These are phyloP conservation scores for Drosophila prostipennis DNA, from an alignment of 2,888 invertebrate species.

Conservation along the genomic window DNA sequence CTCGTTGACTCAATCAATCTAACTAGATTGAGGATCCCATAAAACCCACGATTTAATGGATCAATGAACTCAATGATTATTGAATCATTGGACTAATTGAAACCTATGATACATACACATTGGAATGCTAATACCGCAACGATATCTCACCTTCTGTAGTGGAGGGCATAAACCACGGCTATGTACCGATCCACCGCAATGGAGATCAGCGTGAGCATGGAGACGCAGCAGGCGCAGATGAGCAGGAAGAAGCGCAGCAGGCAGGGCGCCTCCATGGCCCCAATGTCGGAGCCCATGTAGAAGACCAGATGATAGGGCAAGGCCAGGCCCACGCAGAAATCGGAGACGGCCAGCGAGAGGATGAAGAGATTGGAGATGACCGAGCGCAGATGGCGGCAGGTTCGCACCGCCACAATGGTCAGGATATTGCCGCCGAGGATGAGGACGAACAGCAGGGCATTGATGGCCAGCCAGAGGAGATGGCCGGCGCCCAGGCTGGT, in stretches of 20 bases:
- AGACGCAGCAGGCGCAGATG: slow-evolving; percentile 91
- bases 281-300: slow-evolving; percentile 87
- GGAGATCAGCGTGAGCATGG: slow-evolving; percentile 91
- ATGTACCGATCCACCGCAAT: slow-evolving; percentile 92
- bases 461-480: slow-evolving; percentile 87
- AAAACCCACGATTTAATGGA: no score
- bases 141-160: slow-evolving; percentile 86
- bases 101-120: no score
- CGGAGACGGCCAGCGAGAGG: slow-evolving; percentile 91
- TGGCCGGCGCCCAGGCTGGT: slow-evolving; percentile 51
- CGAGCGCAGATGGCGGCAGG: slow-evolving; percentile 88
- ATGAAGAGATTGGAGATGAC: slow-evolving; percentile 92
- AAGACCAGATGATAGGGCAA: slow-evolving; percentile 92
- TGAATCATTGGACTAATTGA: no score
- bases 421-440: slow-evolving; percentile 90
- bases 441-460: slow-evolving; percentile 87
- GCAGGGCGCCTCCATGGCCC: slow-evolving; percentile 87
- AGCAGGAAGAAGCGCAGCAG: slow-evolving; percentile 90
- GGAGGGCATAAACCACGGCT: slow-evolving; percentile 91
- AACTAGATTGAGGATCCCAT: no score
- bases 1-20: no score
- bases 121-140: no score
- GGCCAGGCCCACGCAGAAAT: slow-evolving; percentile 90
- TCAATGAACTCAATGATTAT: no score
- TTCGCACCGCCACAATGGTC: slow-evolving; percentile 90